Conservation (phyloP, 1,140 invertebrate genomes). For the Atopsyche davidsoni region DNA sequence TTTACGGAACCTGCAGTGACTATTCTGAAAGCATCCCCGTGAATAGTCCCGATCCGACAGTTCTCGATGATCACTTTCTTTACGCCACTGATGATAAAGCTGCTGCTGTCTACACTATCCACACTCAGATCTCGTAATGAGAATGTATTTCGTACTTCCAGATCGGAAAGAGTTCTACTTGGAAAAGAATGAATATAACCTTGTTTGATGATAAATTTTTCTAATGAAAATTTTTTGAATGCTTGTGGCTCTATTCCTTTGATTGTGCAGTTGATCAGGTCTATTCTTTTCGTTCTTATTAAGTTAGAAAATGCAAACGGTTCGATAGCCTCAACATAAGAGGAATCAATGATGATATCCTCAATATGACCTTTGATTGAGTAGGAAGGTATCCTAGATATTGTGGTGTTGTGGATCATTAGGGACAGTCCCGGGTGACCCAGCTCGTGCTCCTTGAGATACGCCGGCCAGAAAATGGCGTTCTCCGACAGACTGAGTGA, state of each 20-base stretch:
- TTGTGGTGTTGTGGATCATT: conserved; percentile 39
- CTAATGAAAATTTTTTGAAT: conserved; percentile 70
- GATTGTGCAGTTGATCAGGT: conserved; percentile 50
- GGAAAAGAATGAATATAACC: conserved; percentile 50
- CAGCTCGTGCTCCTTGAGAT: conserved; percentile 31
- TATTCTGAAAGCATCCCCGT: conserved; percentile 60
- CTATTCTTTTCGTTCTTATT: conserved; percentile 48
- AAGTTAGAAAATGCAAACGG: conserved; percentile 70
- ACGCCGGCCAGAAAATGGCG: conserved; percentile 38
- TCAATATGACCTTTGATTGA: conserved; percentile 65
- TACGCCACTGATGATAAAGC: conserved; percentile 55
- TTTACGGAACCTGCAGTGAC: conserved; percentile 54
- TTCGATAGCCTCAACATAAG: conserved; percentile 54
- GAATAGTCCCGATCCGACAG: conserved; percentile 53
- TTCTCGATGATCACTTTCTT: conserved; percentile 57
- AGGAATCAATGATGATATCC: conserved; percentile 57
- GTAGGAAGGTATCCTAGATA: conserved; percentile 58
- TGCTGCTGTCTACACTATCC: conserved; percentile 54
- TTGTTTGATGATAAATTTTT: conserved; percentile 54
- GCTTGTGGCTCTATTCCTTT: conserved; percentile 61
- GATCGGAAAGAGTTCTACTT: conserved; percentile 65
- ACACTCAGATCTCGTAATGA: conserved; percentile 56
- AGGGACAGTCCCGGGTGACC: conserved; percentile 40
- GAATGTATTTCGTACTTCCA: conserved; percentile 61
- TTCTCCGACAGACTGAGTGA: conserved; percentile 38